Evolutionary conservation across 2,113 vertebrate genomes (phyloP), one percentile per base, ranked within the genome.

Genomic region (Lepus timidus): DNA sequence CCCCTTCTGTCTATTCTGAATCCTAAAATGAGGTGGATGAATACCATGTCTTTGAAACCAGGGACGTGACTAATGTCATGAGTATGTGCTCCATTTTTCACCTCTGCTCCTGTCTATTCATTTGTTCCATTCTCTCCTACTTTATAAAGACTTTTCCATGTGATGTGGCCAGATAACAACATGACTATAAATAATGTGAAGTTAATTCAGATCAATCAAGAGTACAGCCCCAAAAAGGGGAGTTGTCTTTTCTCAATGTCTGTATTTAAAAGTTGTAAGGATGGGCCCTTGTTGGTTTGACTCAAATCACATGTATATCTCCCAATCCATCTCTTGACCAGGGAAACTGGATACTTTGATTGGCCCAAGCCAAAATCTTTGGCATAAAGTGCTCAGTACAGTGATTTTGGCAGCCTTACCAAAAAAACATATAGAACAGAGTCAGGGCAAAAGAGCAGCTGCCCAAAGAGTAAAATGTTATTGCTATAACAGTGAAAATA

Each of bases 1-100:
- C 44, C 12, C 6, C 3, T 86, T 87, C 14, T 86, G 31, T 84
- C 61, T 79, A 78, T 44, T 94, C 33, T 88, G 58, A 95, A 79
- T 83, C 64, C 61, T 92, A 58, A 95, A 78, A 75, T n/a, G 11
- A 79, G 9, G 25, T 71, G 4, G 1, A 6, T 80, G 14, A 6
- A 58, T 58, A 94, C 85, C 11, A 22, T 65, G 44, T 39, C 23
- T 73, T 65, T 81, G 62, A 95, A 92, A 83, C 4, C 7, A 87
- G 11, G 3, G 33, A 58, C 5, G 0, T 65, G 29, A 93, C 55
- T 29, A 84, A 31, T 55, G 82, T 58, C 52, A 58, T 49, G 1
- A 75, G 9, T 31, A 29, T 1, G 39, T 52, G 64, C 49, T 64
- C 51, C 33, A 55, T 33, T 83, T 67, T 71, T 51, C 17, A 92